Evolutionary conservation across 2,888 invertebrate species (phyloP), one percentile per base, ranked within the genome.

Genomic region (Vandiemenella viatica): DNA sequence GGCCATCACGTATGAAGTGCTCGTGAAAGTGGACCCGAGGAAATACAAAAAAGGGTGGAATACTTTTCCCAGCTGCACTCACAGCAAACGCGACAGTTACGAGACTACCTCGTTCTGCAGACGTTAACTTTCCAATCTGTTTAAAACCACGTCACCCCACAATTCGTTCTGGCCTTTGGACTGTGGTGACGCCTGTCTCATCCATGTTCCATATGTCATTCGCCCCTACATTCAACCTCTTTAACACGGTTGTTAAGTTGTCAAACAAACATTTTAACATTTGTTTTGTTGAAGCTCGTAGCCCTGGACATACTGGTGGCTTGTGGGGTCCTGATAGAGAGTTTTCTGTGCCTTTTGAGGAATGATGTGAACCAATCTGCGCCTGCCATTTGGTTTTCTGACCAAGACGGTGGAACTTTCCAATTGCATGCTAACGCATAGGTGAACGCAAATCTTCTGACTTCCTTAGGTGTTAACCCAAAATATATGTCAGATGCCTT

Each of bases 211-310:
- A 50, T 1, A 46, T 46, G 19, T 46, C 45, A 17, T 5, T 4
- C 5, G 4, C 19, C 7, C 13, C n/a, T n/a, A 46, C 18, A 1
- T 49, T 20, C 17, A 40, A 38, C 13, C 41, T 15, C 5, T 49
- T 41, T 19, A 49, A 23, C n/a, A 49, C 46, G 16, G 10, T 5
- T n/a, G 32, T 17, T 6, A 51, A 32, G 41, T 51, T 51, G 16
- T 45, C 38, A 44, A 76, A 69, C n/a, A 37, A 73, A 72, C 0
- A 75, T 72, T 50, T 72, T 65, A 42, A 75, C 64, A 50, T 58
- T 60, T 7, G 41, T 46, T 43, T 46, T 23, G 48, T 62, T 62
- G 50, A 62, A 62, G 43, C 53, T 54, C 4, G 57, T 55, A 1
- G 55, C 56, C 46, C 60, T 40, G 8, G 60, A 55, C 17, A 60